These are phyloP conservation scores for Misgurnus mizolepis DNA, from an alignment of 2,113 vertebrate genomes.

Conservation along the genomic window DNA sequence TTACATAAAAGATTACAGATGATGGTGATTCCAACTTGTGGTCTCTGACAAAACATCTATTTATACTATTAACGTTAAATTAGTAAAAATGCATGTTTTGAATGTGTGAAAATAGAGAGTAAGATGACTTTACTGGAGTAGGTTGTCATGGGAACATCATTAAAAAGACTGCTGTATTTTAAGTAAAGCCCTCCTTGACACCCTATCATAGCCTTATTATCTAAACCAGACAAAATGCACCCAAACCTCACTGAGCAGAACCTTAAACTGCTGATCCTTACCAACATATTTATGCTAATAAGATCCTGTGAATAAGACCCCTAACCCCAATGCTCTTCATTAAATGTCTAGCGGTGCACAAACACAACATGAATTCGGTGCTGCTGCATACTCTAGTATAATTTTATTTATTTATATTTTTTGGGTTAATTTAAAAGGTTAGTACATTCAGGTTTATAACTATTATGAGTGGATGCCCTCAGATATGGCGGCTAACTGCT, in stretches of 20 bases:
- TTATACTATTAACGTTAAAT: not conserved
- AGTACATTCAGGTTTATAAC: conserved; percentile 2
- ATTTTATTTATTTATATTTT: not conserved
- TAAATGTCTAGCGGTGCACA: not conserved
- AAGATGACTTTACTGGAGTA: not conserved
- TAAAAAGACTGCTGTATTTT: not conserved
- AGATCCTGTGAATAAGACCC: not conserved
- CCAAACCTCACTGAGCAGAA: not conserved
- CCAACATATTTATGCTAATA: conserved; percentile 12
- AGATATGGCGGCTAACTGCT: not conserved
- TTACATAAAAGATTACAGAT: not conserved
- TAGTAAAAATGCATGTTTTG: not conserved
- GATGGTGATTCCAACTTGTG: not conserved
- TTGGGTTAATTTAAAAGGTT: conserved; percentile 14
- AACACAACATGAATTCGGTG: conserved; percentile 15
- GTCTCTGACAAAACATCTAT: not conserved
- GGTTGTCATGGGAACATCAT: not conserved
- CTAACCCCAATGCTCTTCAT: conserved; percentile 8
- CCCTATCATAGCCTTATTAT: not conserved
- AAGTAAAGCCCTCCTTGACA: not conserved
- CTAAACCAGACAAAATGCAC: not conserved
- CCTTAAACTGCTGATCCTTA: not conserved
- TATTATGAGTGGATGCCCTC: not conserved
- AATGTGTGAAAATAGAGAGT: not conserved
- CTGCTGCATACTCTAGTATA: not conserved